Evolutionary conservation across 2,888 invertebrate genomes (phyloP), one percentile per base, ranked within the genome.

Genomic region (Tinea pellionella): DNA sequence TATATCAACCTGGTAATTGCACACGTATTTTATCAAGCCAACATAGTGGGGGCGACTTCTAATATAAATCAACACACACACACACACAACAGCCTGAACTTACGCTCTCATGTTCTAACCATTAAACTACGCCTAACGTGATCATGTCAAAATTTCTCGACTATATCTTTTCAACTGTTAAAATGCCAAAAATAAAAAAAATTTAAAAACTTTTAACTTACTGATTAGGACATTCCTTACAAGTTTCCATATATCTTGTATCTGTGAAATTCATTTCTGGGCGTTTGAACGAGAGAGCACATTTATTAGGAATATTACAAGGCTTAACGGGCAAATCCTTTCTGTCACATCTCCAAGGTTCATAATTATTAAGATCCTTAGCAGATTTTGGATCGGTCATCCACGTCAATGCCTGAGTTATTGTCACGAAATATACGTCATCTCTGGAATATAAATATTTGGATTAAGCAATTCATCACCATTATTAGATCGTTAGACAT

Each of bases 361-460:
- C 96, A 70, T 92, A 95, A 70, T 90, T 92, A 67, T 75, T 87
- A 37, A 96, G 77, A 9, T 91, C 81, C 65, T 91, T 92, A 2
- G 89, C 74, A 0, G 93, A 88, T 69, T 92, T 92, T 0, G 96
- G 96, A 68, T 96, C 96, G 0, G 96, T 95, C 77, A 96, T 94
- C 94, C 96, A 97, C 43, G 94, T 94, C 61, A 97, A 79, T n/a
- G 94, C 93, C 87, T 96, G 96, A 0, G 96, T 96, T 30, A 92
- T 89, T 2, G 96, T 96, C 30, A 96, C 93, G 70, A 95, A 94
- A 89, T 94, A 95, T 8, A 96, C 95, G 74, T 96, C 96, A 59
- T 92, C 90, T 65, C 96, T 96, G 80, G 42, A 82, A 83, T 65
- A 42, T 61, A 24, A 24, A 24, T 24, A 60, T 47, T 24, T 24